These are phyloP conservation scores for Drosophila saltans DNA, from an alignment of 1,140 invertebrate species.

Conservation along the genomic window DNA sequence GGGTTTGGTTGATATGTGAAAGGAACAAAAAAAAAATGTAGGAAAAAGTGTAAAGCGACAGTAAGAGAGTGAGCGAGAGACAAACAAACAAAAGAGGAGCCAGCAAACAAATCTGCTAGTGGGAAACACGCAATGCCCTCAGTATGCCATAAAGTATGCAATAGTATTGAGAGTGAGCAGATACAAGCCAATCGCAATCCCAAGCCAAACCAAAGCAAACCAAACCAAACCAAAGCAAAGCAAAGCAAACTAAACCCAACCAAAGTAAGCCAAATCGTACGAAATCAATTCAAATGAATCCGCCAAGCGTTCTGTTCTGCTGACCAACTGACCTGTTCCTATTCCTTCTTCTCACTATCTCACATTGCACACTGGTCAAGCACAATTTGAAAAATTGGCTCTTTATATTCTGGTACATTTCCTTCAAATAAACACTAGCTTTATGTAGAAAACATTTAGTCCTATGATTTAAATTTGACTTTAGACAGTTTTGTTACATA, in stretches of 20 bases:
- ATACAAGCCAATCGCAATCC: conserved; percentile 11
- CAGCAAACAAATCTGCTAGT: conserved; percentile 68
- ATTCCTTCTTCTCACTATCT: not conserved
- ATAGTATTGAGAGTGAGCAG: not conserved
- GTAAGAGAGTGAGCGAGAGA: not conserved
- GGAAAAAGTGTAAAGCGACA: conserved; percentile 7
- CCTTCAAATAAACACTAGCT: too few relatives aligned
- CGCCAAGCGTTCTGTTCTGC: not conserved
- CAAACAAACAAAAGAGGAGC: conserved; percentile 67
- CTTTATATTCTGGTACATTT: too few relatives aligned
- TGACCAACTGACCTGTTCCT: conserved; percentile 25
- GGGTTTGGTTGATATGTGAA: too few relatives aligned
- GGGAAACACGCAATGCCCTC: conserved; percentile 61
- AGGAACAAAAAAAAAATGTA: not conserved
- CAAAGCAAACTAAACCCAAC: conserved; percentile 21
- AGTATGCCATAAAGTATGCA: conserved; percentile 69
- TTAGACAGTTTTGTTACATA: too few relatives aligned
- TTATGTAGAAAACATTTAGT: too few relatives aligned
- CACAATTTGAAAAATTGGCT: too few relatives aligned
- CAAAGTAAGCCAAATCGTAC: conserved; percentile 9
- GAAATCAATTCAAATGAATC: conserved; percentile 8
- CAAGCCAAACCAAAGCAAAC: conserved; percentile 8
- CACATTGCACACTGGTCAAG: not conserved
- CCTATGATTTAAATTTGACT: too few relatives aligned
- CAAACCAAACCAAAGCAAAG: conserved; percentile 7